Evolutionary conservation across 2,888 invertebrate species (phyloP).

Genomic region (Megamerina dolium): DNA sequence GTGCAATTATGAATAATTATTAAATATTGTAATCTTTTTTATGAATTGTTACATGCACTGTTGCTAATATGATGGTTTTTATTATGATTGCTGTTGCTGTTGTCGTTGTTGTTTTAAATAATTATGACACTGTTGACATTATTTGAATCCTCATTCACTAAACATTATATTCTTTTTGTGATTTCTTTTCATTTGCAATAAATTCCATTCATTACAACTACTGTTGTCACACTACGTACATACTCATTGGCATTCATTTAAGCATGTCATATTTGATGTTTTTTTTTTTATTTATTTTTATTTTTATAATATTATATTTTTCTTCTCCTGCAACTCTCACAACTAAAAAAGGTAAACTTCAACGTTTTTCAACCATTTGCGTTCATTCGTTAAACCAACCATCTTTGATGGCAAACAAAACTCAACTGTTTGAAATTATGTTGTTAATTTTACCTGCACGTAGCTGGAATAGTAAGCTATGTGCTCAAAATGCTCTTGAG

Average conservation of each 20-base stretch:
- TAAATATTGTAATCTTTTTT: too few species aligned
- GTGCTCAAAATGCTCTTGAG: too few species aligned
- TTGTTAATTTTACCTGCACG: neutral
- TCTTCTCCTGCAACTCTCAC: neutral
- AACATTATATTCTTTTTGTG: too few species aligned
- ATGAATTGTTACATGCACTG: too few species aligned
- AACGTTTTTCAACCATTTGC: neutral
- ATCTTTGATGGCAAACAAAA: neutral
- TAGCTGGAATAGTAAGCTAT: too few species aligned
- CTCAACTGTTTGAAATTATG: neutral
- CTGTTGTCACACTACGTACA: too few species aligned
- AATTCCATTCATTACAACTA: too few species aligned
- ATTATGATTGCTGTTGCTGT: conserved; percentile 3
- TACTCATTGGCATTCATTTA: conserved; percentile 3
- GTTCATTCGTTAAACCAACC: too few species aligned
- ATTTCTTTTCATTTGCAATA: too few species aligned
- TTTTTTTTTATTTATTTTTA: neutral
- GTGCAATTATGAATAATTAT: too few species aligned
- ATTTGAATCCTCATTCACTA: too few species aligned
- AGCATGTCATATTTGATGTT: too few species aligned
- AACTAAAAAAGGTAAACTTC: neutral
- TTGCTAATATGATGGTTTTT: neutral
- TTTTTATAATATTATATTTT: neutral
- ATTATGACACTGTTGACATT: conserved; percentile 10
- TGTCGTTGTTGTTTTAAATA: neutral